These are phyloP conservation scores for Lacanobia oleracea DNA, from an alignment of 2,888 invertebrate species.

Conservation along the genomic window DNA sequence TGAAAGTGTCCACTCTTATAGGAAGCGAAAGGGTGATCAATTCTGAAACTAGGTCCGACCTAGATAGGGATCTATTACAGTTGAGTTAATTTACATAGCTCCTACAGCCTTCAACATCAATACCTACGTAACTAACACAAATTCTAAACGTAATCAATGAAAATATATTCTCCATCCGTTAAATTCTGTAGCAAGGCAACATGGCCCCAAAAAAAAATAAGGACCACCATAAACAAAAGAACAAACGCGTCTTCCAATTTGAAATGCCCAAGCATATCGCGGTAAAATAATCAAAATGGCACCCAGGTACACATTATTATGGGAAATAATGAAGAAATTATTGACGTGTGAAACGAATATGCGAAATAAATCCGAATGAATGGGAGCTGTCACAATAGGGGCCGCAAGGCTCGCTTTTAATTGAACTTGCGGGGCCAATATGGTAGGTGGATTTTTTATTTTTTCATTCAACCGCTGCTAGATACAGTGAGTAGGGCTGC, in stretches of 20 bases:
- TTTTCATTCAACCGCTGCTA: constrained; percentile 82
- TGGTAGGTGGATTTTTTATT: constrained; percentile 79
- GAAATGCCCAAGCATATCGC: constrained; percentile 45
- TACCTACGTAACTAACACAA: background rate
- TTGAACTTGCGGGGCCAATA: constrained; percentile 87
- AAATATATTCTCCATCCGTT: background rate
- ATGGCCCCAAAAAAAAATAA: background rate
- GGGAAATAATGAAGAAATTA: constrained; percentile 77
- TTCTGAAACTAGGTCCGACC: constrained; percentile 7
- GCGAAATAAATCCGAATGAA: constrained; percentile 80
- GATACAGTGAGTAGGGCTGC: constrained; percentile 76
- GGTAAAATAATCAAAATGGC: constrained; percentile 58
- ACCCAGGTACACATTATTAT: constrained; percentile 55
- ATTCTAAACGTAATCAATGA: background rate
- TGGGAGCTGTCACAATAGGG: constrained; percentile 81
- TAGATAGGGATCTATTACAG: constrained; percentile 32
- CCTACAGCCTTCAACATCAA: background rate
- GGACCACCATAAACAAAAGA: constrained; percentile 37
- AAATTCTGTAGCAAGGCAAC: background rate
- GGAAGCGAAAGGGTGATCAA: constrained; percentile 45
- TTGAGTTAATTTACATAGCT: constrained; percentile 22
- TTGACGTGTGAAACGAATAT: constrained; percentile 81
- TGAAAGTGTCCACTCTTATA: constrained; percentile 19
- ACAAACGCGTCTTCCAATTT: constrained; percentile 41
- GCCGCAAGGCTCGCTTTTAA: constrained; percentile 67